A percentile compares a stretch with the other conserved stretches of the same genome.
These are phyloP conservation scores for Erpobdella octoculata DNA, from an alignment of 2,888 invertebrate species.

Conservation along the genomic window DNA sequence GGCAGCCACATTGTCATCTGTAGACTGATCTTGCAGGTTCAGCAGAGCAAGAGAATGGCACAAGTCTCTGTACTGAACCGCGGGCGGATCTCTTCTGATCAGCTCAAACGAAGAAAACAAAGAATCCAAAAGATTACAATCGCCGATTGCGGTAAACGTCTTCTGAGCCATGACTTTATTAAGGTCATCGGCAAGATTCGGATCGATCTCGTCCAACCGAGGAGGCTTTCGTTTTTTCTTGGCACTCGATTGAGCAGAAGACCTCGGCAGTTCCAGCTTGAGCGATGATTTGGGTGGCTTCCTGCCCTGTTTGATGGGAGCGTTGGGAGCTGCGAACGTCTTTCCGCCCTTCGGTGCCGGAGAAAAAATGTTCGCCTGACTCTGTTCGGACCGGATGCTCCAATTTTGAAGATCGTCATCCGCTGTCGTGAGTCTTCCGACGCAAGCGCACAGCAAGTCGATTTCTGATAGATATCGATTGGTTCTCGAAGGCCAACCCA, in stretches of 20 bases:
- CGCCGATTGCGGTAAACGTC: not conserved
- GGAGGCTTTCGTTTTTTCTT: not conserved
- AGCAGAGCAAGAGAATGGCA: conserved; percentile 42
- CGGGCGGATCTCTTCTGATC: conserved; percentile 41
- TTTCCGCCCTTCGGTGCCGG: not conserved
- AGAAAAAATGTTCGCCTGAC: not conserved
- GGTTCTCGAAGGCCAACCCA: conserved; percentile 5
- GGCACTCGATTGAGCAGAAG: not conserved
- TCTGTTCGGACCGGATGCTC: not conserved
- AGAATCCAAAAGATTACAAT: not conserved
- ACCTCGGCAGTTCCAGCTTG: conserved; percentile 13
- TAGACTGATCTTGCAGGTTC: not conserved
- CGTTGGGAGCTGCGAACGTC: not conserved
- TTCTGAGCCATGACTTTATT: not conserved
- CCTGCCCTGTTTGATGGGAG: conserved; percentile 17
- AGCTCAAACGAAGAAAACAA: conserved; percentile 40
- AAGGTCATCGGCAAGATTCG: not conserved
- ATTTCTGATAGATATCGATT: conserved; percentile 6
- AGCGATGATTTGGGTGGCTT: not conserved
- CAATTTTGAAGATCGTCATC: not conserved
- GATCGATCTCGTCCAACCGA: not conserved
- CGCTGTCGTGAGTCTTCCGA: not conserved
- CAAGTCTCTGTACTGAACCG: conserved; percentile 40
- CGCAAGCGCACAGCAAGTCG: not conserved
- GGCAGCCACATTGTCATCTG: conserved; percentile 37